Percentiles rank a stretch among this genome's conserved stretches.
phyloP scores from a whole-genome alignment of 2,797 vertebrate genomes.

The Poecilia velifera region DNA sequence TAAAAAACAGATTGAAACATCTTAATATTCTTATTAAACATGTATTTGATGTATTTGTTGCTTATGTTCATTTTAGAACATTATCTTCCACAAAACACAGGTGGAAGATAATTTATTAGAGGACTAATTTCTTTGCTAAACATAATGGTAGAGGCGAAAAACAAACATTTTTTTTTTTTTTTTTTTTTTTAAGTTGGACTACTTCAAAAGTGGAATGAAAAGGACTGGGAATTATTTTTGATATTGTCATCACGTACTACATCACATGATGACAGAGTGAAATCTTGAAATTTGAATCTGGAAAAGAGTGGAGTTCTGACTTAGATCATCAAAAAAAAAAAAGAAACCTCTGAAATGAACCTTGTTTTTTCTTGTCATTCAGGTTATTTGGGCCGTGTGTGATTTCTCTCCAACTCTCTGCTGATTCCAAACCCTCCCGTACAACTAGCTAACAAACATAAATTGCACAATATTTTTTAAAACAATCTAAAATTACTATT shows the following conservation, averaged over 20 bases:
- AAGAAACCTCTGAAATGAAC: not conserved
- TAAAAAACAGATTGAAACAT: not conserved
- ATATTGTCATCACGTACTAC: too few relatives aligned
- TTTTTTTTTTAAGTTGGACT: slow-evolving; percentile 5
- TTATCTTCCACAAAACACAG: slow-evolving; percentile 3
- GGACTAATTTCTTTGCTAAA: slow-evolving; percentile 16
- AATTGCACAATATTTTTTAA: not conserved
- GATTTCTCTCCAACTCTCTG: not conserved
- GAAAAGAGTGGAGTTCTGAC: not conserved
- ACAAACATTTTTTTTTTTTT: slow-evolving; percentile 52
- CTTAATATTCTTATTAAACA: not conserved
- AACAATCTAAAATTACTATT: not conserved
- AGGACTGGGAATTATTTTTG: not conserved
- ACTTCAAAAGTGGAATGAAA: not conserved
- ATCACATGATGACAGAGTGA: too few relatives aligned
- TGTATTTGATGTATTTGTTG: not conserved
- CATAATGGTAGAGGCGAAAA: not conserved
- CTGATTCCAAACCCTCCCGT: not conserved
- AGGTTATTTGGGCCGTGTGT: not conserved
- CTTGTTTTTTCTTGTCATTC: not conserved
- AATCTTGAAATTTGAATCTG: not conserved
- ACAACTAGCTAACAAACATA: not conserved
- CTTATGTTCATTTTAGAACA: not conserved
- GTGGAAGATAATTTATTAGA: slow-evolving; percentile 18
- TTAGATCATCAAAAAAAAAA: not conserved